A percentile compares a stretch with the other conserved stretches of the same genome.
phyloP scores from a whole-genome alignment of 2,888 invertebrate species.

The Ferdinandea cuprea region DNA sequence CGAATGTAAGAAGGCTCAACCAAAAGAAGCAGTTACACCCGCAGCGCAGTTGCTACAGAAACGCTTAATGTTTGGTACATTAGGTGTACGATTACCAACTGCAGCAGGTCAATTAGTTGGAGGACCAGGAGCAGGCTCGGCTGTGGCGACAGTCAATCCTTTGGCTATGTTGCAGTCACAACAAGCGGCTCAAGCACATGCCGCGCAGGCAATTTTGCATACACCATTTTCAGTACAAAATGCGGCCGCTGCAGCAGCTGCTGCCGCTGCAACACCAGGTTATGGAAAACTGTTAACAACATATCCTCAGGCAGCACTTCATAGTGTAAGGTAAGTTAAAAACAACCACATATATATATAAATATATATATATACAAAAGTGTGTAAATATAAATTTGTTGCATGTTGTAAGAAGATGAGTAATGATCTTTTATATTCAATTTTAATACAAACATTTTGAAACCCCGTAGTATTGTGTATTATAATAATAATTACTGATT shows the following conservation, averaged over 20 bases:
- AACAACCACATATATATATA: no score
- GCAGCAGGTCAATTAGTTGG: slow-evolving; percentile 84
- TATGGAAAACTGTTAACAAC: slow-evolving; percentile 87
- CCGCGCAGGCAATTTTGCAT: slow-evolving; percentile 83
- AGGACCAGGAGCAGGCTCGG: slow-evolving; percentile 81
- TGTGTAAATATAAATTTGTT: background rate
- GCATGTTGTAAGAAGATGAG: no score
- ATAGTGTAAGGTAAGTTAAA: slow-evolving; percentile 81
- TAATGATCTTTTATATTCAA: no score
- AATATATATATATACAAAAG: background rate
- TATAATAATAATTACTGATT: no score
- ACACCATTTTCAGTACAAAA: slow-evolving; percentile 84
- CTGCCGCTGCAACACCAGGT: slow-evolving; percentile 85
- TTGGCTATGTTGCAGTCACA: slow-evolving; percentile 85
- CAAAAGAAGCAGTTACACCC: slow-evolving; percentile 93
- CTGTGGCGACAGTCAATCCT: slow-evolving; percentile 84
- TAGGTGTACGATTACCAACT: slow-evolving; percentile 86
- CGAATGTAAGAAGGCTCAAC: slow-evolving; percentile 96
- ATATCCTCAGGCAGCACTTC: slow-evolving; percentile 85
- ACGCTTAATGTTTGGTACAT: slow-evolving; percentile 88
- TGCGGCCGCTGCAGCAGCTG: slow-evolving; percentile 85
- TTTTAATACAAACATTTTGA: no score
- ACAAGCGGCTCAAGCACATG: slow-evolving; percentile 81
- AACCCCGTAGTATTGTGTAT: no score
- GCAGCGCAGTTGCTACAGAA: slow-evolving; percentile 88